Base-by-base conservation (phyloP, 1,140 invertebrate genomes). In the Helicoverpa zea region DNA sequence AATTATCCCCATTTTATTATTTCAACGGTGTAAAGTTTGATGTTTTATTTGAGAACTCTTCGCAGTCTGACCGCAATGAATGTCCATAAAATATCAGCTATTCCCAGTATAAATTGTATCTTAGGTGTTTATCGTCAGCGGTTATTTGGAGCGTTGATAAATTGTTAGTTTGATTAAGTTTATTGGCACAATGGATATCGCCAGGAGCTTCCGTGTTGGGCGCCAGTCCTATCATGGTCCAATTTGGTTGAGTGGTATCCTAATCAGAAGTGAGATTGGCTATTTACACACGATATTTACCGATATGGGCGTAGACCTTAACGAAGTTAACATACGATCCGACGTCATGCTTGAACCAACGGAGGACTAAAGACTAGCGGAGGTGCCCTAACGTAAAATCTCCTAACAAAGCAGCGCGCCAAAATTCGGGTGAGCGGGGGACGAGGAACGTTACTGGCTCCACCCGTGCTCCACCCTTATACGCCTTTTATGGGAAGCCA, bases 171-270 rank as follows among this genome's bases (percentile, higher is more conserved):
- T 35, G 52, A 73, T 73, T 56, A 58, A 58, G 18, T 63, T 51
- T 76, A 76, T 51, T 61, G 73, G 58, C 14, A 29, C 58, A 13
- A 63, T 61, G 52, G 73, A 61, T 58, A 75, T 59, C 52, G 73
- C 52, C 56, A 10, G 23, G 73, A 73, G 51, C 61, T 77, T 77
- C 51, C 61, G 61, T 66, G 51, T 76, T 76, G 10, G 75, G 75
- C 49, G 75, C 75, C 75, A 64, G 23, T 77, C 49, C 59, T 51
- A 63, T 76, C 52, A 58, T 73, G 47, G n/a, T 29, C 75, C 75
- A 77, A 77, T 77, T 64, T 49, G 49, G 23, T 54, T 64, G 49
- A 77, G 75, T 77, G 75, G 49, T 64, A 77, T 54, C 73, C 58
- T 61, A 77, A 77, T 77, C 75, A 54, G 47, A 77, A 51, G 51